These are phyloP conservation scores for Apolygus lucorum DNA, from an alignment of 1,140 invertebrate species.

Conservation along the genomic window DNA sequence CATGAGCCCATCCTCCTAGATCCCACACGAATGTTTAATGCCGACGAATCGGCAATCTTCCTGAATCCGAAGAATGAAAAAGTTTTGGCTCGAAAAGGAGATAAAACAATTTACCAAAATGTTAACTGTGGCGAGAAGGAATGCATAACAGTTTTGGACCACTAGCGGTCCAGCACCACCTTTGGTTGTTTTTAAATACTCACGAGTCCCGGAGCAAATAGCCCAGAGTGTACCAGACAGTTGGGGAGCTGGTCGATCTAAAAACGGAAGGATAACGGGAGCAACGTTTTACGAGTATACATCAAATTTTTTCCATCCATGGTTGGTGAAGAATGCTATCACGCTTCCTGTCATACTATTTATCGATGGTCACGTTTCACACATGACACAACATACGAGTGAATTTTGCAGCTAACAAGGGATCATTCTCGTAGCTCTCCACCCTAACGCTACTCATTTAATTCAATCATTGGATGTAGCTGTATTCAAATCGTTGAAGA, in stretches of 20 bases:
- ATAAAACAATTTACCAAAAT: constrained; percentile 17
- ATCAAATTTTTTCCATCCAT: constrained; percentile 30
- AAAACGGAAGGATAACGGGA: constrained; percentile 32
- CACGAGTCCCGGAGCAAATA: constrained; percentile 35
- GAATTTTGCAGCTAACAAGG: constrained; percentile 39
- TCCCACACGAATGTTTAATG: constrained; percentile 28
- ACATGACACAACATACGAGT: constrained; percentile 37
- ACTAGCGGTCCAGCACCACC: constrained; percentile 17
- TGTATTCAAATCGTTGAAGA: constrained; percentile 38
- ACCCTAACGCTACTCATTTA: constrained; percentile 41
- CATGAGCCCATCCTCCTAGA: too few species aligned
- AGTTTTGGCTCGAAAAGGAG: constrained; percentile 22
- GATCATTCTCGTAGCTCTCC: constrained; percentile 40
- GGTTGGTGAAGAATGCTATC: constrained; percentile 27
- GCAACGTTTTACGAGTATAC: constrained; percentile 28
- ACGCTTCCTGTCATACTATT: constrained; percentile 38
- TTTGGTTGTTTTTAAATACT: constrained; percentile 27
- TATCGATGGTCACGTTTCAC: constrained; percentile 40
- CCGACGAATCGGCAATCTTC: constrained; percentile 26
- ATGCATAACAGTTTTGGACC: constrained; percentile 26
- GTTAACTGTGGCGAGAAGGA: constrained; percentile 22
- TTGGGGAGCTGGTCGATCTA: constrained; percentile 39
- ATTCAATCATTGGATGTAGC: constrained; percentile 40
- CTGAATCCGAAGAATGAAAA: constrained; percentile 7
- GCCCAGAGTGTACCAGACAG: constrained; percentile 32